Base-by-base conservation (phyloP, 2,797 vertebrate species). In the Siniperca obscura region DNA sequence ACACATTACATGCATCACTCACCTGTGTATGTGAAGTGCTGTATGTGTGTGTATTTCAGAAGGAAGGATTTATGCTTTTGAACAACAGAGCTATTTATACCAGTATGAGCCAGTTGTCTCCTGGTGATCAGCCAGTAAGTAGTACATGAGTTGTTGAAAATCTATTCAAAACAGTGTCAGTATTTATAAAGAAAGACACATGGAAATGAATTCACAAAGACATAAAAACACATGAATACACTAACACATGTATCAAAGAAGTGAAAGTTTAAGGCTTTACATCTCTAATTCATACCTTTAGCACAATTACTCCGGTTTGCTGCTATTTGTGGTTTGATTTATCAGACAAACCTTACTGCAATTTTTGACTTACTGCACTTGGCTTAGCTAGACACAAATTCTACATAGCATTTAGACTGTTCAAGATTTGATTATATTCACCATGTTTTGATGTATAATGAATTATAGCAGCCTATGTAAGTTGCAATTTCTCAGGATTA, bases 71-170 rank as follows among this genome's bases (percentile, higher is more conserved):
- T 73, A 14, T 78, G 48, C 42, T 36, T 34, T 59, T 69, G 22
- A 53, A 67, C 44, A 57, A 21, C 50, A 80, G 30, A 57, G 67
- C 9, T 60, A 30, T 61, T 77, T n/a, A 64, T 30, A 53, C 2
- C 75, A 34, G 4, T 4, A 55, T 16, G 48, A 14, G 21, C 34
- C 25, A 46, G 55, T 3, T 74, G 16, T 62, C 11, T 52, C 14
- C 2, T 10, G 13, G 38, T 73, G n/a, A 44, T 65, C 48, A 53
- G 1, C n/a, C 2, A 60, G 34, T 16, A 2, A 60, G 34, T 16
- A 2, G 10, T 36, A 19, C n/a, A 67, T 7, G 27, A 52, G 11
- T 36, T 48, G 0, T 48, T 13, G 3, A 22, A 42, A 27, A 30
- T 65, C 38, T 25, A 50, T 6, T 42, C 22, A 21, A 21, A 44